Base-by-base conservation (phyloP, 2,888 invertebrate genomes). In the Diogma glabrata region DNA sequence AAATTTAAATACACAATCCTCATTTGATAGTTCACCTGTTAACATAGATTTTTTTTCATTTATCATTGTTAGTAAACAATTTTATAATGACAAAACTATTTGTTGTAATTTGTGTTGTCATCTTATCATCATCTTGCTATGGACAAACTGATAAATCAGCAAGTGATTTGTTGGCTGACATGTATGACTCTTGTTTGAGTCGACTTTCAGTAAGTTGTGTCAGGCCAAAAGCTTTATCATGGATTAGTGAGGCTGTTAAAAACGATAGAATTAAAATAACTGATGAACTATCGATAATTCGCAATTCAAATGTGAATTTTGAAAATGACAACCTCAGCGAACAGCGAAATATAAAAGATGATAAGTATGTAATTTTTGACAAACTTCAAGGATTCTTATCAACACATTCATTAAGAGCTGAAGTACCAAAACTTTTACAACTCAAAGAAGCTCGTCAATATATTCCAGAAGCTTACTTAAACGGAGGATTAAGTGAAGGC, bases 151-250 rank as follows among this genome's bases (percentile, higher is more conserved):
- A 61, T 24, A 60, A 59, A 4, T 76, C 82, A n/a, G 83, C 82
- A 2, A 71, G 78, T 3, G 79, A 77, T 56, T 67, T 84, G 61
- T 72, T 79, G 16, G 72, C 71, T 56, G 82, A 81, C 61, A 79
- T 84, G 68, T 84, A 83, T 64, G 69, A 74, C 50, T 75, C 77
- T 65, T 85, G 85, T 61, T 64, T 84, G 47, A 79, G 78, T 64
- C 78, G 81, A 60, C 79, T 82, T 61, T 82, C 82, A 38, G 72
- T 81, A 56, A 75, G 77, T 61, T 89, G 89, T 70, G 81, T 84
- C 51, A 82, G 84, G 61, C 87, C 87, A 8, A 85, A 85, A 67
- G 78, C 87, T 45, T 67, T 88, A 62, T 75, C 79, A 57, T 88
- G 87, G 81, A 75, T 87, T 59, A 81, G 79, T 58, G 73, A 76